Percentiles rank a stretch among this genome's conserved stretches.
Evolutionary conservation across 2,888 invertebrate genomes (phyloP).

Genomic region (Cantharis lateralis): DNA sequence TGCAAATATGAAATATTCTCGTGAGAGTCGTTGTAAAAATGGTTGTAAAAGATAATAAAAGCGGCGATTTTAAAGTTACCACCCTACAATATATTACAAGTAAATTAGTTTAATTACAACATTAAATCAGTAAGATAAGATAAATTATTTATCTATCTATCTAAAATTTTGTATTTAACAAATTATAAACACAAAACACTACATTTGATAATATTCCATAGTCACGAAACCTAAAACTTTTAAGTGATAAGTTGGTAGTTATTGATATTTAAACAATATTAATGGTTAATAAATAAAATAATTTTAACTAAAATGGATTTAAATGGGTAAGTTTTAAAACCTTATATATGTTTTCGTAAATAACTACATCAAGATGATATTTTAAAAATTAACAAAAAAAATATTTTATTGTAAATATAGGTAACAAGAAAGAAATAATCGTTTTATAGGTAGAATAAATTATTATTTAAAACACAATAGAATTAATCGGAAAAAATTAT

Average conservation of each 20-base stretch:
- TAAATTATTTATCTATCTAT: constrained; percentile 7
- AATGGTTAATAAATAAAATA: neutral
- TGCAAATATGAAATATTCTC: neutral
- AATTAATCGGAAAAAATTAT: neutral
- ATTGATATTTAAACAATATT: neutral
- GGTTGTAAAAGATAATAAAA: neutral
- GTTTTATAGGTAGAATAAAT: neutral
- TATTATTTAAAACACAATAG: neutral
- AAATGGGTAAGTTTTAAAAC: neutral
- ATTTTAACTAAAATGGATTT: neutral
- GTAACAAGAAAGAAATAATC: too few species aligned
- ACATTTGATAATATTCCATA: neutral
- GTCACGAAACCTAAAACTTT: neutral
- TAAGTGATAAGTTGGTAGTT: neutral
- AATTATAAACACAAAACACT: neutral
- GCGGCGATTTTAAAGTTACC: neutral
- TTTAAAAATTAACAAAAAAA: too few species aligned
- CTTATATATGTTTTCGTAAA: too few species aligned
- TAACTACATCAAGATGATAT: too few species aligned
- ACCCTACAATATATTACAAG: neutral
- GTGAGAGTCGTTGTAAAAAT: neutral
- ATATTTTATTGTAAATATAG: too few species aligned
- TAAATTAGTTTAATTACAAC: constrained; percentile 20
- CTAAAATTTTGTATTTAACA: neutral
- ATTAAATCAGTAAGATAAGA: constrained; percentile 10